Conservation (phyloP, 1,140 invertebrate genomes). For the Berghia stephanieae region DNA sequence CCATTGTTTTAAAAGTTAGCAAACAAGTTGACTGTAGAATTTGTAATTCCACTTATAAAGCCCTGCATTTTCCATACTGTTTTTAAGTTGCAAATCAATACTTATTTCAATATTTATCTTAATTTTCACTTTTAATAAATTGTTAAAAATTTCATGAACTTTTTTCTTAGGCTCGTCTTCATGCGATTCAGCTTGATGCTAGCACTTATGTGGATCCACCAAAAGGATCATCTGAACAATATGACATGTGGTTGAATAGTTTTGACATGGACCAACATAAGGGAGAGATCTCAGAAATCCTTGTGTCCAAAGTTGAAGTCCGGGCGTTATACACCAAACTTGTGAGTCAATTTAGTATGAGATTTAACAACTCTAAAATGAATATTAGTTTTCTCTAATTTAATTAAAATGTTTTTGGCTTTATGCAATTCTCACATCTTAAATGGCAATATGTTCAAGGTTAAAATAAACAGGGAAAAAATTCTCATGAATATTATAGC, state of each 20-base stretch:
- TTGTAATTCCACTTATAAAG: background rate
- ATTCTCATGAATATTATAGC: too few relatives aligned
- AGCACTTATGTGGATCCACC: constrained; percentile 67
- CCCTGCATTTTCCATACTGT: background rate
- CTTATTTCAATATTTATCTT: background rate
- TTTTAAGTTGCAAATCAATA: background rate
- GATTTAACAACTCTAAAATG: too few relatives aligned
- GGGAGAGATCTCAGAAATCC: constrained; percentile 67
- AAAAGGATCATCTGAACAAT: constrained; percentile 61
- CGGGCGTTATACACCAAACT: constrained; percentile 67
- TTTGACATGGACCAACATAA: constrained; percentile 67
- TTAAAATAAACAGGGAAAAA: too few relatives aligned
- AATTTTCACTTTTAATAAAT: background rate
- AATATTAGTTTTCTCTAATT: too few relatives aligned
- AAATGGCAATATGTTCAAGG: too few relatives aligned
- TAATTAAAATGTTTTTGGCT: too few relatives aligned
- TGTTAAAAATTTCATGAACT: background rate
- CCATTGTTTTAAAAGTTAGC: background rate
- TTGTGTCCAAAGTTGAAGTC: constrained; percentile 66
- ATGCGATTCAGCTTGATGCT: constrained; percentile 66
- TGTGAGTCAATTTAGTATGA: constrained; percentile 50
- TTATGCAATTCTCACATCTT: too few relatives aligned
- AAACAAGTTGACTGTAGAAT: background rate
- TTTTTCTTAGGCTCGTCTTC: constrained; percentile 61
- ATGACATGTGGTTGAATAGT: constrained; percentile 64